A percentile compares a stretch with the other conserved stretches of the same genome.
Evolutionary conservation across 1,140 invertebrate species (phyloP).

Genomic region (Microplitis demolitor): DNA sequence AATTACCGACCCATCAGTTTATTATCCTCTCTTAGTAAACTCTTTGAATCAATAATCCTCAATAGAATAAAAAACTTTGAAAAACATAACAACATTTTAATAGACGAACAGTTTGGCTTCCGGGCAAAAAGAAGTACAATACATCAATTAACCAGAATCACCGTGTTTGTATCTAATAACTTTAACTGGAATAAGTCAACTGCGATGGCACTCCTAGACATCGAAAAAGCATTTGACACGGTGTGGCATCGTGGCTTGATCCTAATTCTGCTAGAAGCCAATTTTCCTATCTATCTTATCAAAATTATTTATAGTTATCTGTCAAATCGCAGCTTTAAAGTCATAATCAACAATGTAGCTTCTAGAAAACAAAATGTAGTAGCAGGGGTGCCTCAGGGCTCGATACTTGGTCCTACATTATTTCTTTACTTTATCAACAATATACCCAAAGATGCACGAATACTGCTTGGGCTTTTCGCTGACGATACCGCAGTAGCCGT

Average conservation of each 20-base stretch:
- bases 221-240: constrained; percentile 45
- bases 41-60: constrained; percentile 42
- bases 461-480: constrained; percentile 24
- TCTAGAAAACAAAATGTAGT: constrained; percentile 25
- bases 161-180: constrained; percentile 32
- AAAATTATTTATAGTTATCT: constrained; percentile 32
- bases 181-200: constrained; percentile 35
- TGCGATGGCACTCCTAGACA: constrained; percentile 38
- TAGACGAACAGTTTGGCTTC: constrained; percentile 47
- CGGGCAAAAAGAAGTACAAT: constrained; percentile 34
- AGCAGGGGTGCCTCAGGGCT: constrained; percentile 41
- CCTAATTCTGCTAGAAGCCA: constrained; percentile 34
- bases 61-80: constrained; percentile 30
- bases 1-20: constrained; percentile 51
- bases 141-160: constrained; percentile 40
- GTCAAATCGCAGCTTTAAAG: constrained; percentile 30
- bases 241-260: constrained; percentile 45
- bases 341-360: constrained; percentile 14
- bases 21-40: constrained; percentile 40
- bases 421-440: constrained; percentile 29
- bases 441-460: constrained; percentile 14
- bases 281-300: constrained; percentile 30
- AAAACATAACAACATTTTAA: constrained; percentile 16
- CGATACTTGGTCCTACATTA: constrained; percentile 23
- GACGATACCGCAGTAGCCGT: constrained; percentile 24